A percentile compares a stretch with the other conserved stretches of the same genome.
phyloP scores from a whole-genome alignment of 2,888 invertebrate species.

The Bursaphelenchus okinawaensis region DNA sequence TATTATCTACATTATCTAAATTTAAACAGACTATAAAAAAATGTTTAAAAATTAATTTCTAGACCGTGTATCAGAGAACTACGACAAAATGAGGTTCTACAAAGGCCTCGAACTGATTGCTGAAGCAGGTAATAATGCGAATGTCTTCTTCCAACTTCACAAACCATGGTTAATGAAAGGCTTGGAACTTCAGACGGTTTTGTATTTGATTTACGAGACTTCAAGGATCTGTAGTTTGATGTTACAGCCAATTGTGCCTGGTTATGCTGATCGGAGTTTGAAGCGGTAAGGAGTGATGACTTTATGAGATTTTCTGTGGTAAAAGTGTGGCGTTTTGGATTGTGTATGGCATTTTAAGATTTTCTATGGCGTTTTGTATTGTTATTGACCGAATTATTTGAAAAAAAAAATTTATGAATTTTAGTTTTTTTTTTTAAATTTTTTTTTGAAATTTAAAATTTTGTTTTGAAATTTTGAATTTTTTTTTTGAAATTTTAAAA shows the following conservation, averaged over 20 bases:
- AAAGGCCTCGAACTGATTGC: slow-evolving; percentile 69
- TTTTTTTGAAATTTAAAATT: too few relatives aligned
- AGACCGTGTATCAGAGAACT: slow-evolving; percentile 32
- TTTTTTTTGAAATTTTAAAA: slow-evolving; percentile 14
- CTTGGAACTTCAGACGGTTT: slow-evolving; percentile 64
- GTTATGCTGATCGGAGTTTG: slow-evolving; percentile 68
- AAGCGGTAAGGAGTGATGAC: slow-evolving; percentile 53
- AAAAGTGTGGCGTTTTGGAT: too few relatives aligned
- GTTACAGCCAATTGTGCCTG: slow-evolving; percentile 79
- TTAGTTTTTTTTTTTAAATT: too few relatives aligned
- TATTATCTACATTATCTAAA: too few relatives aligned
- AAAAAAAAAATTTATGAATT: too few relatives aligned
- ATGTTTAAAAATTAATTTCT: neutral
- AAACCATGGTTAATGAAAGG: slow-evolving; percentile 78
- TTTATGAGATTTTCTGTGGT: too few relatives aligned
- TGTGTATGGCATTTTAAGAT: too few relatives aligned
- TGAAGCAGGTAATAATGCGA: slow-evolving; percentile 71
- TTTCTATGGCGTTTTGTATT: too few relatives aligned
- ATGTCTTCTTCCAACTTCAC: slow-evolving; percentile 77
- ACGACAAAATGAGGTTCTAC: slow-evolving; percentile 45
- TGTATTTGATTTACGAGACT: slow-evolving; percentile 79
- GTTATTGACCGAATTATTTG: too few relatives aligned
- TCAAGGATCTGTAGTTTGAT: slow-evolving; percentile 74
- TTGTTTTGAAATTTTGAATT: too few relatives aligned
- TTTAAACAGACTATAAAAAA: neutral